These are phyloP conservation scores for Oophaga sylvatica DNA, from an alignment of 2,797 vertebrate species.

Conservation along the genomic window DNA sequence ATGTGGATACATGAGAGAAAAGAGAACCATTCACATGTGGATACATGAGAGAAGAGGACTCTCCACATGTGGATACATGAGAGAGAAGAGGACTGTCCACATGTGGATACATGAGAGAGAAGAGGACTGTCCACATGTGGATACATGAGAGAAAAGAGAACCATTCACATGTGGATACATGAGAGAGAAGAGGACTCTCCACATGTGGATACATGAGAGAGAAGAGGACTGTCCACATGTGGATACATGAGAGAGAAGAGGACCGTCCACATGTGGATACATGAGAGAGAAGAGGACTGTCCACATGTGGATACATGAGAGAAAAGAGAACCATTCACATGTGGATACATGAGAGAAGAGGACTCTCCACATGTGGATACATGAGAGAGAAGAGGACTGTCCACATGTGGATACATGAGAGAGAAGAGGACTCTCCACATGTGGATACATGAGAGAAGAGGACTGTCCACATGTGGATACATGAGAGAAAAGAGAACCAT, in stretches of 20 bases:
- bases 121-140: background rate
- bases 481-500: background rate
- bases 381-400: background rate
- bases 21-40: too few species aligned
- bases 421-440: background rate
- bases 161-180: background rate
- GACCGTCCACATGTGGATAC: background rate
- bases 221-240: background rate
- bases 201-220: too few species aligned
- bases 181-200: too few species aligned
- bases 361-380: background rate
- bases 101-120: background rate
- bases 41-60: too few species aligned
- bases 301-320: background rate
- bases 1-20: too few species aligned
- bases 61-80: background rate
- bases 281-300: background rate
- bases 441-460: too few species aligned
- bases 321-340: background rate
- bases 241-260: background rate
- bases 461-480: background rate
- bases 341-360: background rate
- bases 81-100: background rate
- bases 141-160: background rate
- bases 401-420: background rate